Evolutionary conservation across 2,113 vertebrate genomes (phyloP).

Genomic region (Microtus ochrogaster): DNA sequence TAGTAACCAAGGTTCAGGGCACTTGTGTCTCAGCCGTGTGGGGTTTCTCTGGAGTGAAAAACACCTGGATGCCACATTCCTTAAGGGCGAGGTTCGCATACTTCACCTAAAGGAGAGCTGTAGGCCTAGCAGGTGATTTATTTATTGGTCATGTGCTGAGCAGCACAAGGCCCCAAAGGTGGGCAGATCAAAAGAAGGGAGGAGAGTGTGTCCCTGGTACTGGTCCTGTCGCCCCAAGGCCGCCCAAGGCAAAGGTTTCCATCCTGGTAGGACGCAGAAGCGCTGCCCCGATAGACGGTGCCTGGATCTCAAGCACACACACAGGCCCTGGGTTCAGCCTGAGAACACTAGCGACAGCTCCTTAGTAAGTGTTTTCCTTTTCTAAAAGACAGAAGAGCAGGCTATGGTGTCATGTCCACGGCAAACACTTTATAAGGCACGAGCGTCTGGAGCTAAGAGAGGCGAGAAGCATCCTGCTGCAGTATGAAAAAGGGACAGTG

Average conservation of each 20-base stretch:
- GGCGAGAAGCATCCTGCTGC: not conserved
- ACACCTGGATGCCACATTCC: not conserved
- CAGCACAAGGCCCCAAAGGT: not conserved
- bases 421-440: not conserved
- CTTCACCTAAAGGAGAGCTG: not conserved
- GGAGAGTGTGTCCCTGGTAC: not conserved
- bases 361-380: slow-evolving; percentile 41
- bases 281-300: not conserved
- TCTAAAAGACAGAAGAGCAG: slow-evolving; percentile 52
- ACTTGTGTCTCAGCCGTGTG: not conserved
- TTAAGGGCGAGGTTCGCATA: not conserved
- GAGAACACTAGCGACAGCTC: slow-evolving; percentile 50
- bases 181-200: slow-evolving; percentile 46
- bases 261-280: not conserved
- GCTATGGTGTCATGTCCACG: not conserved
- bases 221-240: slow-evolving; percentile 67
- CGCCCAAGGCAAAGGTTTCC: slow-evolving; percentile 66
- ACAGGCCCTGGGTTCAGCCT: slow-evolving; percentile 12
- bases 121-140: slow-evolving; percentile 16
- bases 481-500: not conserved
- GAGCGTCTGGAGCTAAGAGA: slow-evolving; percentile 9
- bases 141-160: not conserved
- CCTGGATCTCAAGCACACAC: not conserved
- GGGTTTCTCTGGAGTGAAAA: not conserved
- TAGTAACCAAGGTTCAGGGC: not conserved